Percentiles rank a stretch among this genome's conserved stretches.
Evolutionary conservation across 2,888 invertebrate genomes (phyloP).

Genomic region (Cephus sareptanus): DNA sequence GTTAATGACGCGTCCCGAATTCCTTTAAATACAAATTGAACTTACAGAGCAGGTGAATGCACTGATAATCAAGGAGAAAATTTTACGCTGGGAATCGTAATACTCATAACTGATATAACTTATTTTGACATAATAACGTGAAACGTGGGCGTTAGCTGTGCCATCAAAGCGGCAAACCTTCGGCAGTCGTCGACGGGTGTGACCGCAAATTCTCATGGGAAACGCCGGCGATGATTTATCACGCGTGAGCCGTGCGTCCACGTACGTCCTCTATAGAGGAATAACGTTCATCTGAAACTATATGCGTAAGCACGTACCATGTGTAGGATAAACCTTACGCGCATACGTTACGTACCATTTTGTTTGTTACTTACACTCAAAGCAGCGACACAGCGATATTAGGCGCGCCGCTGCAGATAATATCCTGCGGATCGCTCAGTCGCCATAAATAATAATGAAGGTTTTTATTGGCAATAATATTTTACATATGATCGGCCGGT

Average conservation of each 20-base stretch:
- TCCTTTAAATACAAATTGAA: background rate
- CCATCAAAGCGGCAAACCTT: background rate
- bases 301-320: background rate
- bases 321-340: background rate
- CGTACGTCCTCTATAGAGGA: background rate
- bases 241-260: background rate
- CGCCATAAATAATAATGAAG: constrained; percentile 49
- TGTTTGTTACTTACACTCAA: background rate
- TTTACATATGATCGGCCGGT: constrained; percentile 39
- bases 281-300: background rate
- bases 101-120: background rate
- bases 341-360: background rate
- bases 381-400: constrained; percentile 8
- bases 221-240: background rate
- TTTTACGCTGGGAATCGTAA: background rate
- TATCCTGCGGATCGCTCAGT: constrained; percentile 35
- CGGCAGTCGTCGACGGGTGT: constrained; percentile 7
- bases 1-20: too few species aligned
- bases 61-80: background rate
- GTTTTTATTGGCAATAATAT: constrained; percentile 51
- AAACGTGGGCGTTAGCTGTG: background rate
- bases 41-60: background rate
- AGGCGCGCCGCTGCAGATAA: constrained; percentile 32
- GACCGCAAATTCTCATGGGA: constrained; percentile 5
- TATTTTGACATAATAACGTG: constrained; percentile 2